Conservation (phyloP, 1,140 invertebrate genomes). For the Bombus pyrosoma region DNA sequence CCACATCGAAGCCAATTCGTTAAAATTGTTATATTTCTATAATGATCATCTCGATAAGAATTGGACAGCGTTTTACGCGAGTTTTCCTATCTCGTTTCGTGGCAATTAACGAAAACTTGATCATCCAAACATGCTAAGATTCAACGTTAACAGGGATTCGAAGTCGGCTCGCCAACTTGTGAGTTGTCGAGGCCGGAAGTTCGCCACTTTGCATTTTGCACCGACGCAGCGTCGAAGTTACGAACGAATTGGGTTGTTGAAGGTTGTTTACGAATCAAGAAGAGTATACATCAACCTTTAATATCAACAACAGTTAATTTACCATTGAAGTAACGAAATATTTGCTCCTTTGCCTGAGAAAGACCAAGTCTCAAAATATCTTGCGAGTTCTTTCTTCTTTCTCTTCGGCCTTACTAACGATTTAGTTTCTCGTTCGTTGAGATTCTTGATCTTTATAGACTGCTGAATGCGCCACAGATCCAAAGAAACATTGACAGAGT, state of each 20-base stretch:
- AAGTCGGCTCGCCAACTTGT: neutral
- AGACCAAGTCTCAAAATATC: neutral
- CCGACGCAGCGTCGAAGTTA: neutral
- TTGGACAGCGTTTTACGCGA: neutral
- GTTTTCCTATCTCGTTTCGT: neutral
- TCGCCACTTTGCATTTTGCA: slow-evolving; percentile 12
- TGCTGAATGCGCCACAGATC: neutral
- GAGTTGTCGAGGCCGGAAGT: neutral
- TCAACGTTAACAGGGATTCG: neutral
- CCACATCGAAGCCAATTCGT: no score
- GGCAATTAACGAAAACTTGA: slow-evolving; percentile 23
- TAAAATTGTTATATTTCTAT: neutral
- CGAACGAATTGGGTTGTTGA: slow-evolving; percentile 10
- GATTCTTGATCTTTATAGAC: neutral
- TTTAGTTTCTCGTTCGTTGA: neutral
- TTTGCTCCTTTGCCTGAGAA: neutral
- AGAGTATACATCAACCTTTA: slow-evolving; percentile 11
- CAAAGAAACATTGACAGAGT: neutral
- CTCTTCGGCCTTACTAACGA: no score
- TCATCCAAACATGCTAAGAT: neutral
- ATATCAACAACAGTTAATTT: slow-evolving; percentile 12
- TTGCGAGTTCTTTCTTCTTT: neutral
- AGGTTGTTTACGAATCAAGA: neutral
- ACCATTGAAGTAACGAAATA: slow-evolving; percentile 5
- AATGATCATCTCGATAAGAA: no score